These are phyloP conservation scores for Hemicordylus capensis DNA, from an alignment of 2,113 vertebrate species.

Conservation along the genomic window DNA sequence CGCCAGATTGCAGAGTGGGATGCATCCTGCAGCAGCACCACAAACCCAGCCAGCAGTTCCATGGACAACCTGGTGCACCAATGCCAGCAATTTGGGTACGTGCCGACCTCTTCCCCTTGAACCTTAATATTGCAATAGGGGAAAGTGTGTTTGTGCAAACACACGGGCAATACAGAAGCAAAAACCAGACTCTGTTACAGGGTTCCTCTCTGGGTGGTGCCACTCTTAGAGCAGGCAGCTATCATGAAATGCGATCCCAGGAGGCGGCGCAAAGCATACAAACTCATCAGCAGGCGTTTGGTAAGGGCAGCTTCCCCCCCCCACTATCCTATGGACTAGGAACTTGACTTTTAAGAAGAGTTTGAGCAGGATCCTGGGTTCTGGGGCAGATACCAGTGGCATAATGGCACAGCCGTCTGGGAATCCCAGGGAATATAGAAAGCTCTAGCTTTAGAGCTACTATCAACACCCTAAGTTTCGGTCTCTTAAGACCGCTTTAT, in stretches of 20 bases:
- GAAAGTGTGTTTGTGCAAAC: no score
- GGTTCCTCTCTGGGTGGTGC: slow-evolving; percentile 14
- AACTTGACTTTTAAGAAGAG: neutral
- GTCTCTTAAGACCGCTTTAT: neutral
- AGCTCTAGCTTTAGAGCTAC: neutral
- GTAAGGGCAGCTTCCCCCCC: neutral
- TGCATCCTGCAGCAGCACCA: neutral
- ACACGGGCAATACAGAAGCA: no score
- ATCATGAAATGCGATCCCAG: neutral
- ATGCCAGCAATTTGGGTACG: neutral
- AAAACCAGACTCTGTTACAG: neutral
- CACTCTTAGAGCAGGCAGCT: slow-evolving; percentile 4
- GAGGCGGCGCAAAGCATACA: neutral
- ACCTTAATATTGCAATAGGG: no score
- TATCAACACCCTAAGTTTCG: neutral
- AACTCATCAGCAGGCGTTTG: slow-evolving; percentile 6
- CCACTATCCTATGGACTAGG: neutral
- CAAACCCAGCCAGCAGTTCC: neutral
- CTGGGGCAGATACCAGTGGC: neutral
- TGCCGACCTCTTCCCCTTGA: no score
- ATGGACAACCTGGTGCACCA: fast-evolving
- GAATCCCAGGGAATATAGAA: no score
- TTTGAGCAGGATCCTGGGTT: neutral
- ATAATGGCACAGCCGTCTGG: neutral
- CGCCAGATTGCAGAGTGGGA: neutral